phyloP scores from a whole-genome alignment of 2,888 invertebrate species.

The Pimpla rufipes region DNA sequence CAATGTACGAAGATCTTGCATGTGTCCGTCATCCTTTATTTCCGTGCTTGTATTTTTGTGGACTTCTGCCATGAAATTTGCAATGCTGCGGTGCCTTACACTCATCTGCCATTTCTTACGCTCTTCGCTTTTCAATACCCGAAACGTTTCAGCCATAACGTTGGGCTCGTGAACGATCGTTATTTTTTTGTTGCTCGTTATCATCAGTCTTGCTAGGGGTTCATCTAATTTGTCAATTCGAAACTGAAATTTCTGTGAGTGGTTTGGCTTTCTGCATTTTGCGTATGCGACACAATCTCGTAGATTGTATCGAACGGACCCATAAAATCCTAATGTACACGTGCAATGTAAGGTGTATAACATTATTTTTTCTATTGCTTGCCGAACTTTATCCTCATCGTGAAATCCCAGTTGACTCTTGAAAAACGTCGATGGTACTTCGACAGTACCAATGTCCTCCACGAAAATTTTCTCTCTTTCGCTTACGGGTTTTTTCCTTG shows the following conservation, averaged over 20 bases:
- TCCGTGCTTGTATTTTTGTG: neutral
- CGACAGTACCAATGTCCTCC: slow-evolving; percentile 7
- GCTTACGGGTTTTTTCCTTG: neutral
- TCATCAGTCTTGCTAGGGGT: neutral
- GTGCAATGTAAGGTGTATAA: neutral
- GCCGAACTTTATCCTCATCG: neutral
- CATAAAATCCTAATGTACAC: slow-evolving; percentile 7
- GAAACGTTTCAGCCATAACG: neutral
- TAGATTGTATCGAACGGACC: neutral
- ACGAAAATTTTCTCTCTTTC: neutral
- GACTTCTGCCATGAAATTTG: neutral
- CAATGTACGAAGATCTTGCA: slow-evolving; percentile 31
- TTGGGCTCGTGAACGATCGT: neutral
- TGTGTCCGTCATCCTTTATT: slow-evolving; percentile 38
- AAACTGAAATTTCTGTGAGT: slow-evolving; percentile 19
- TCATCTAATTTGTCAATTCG: neutral
- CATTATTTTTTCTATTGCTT: neutral
- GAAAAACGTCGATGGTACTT: neutral
- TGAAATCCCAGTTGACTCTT: neutral
- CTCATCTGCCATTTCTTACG: neutral
- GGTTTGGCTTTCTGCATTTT: slow-evolving; percentile 11
- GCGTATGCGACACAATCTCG: slow-evolving; percentile 1
- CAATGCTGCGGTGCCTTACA: neutral
- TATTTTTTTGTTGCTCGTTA: neutral
- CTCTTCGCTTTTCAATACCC: neutral